phyloP scores from a whole-genome alignment of 1,140 invertebrate species.

The Zaprionus kolodkinae region DNA sequence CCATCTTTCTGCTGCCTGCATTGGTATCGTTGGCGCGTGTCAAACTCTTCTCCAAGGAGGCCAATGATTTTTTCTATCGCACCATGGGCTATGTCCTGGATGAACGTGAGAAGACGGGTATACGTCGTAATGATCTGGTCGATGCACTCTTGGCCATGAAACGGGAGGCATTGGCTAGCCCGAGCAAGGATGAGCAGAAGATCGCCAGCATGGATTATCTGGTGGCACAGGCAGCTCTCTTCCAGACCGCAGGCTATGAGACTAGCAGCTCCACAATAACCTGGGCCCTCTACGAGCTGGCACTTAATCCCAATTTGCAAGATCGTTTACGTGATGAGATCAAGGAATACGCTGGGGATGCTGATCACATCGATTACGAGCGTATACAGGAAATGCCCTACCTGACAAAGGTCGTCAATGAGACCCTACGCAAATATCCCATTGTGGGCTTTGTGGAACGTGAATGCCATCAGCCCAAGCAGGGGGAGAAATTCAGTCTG shows the following conservation, averaged over 20 bases:
- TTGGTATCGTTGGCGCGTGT: conserved; percentile 48
- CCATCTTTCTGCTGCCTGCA: conserved; percentile 83
- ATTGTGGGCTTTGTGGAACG: conserved; percentile 61
- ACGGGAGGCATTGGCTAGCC: conserved; percentile 46
- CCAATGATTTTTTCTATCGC: conserved; percentile 63
- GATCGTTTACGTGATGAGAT: conserved; percentile 88
- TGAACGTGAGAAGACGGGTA: conserved; percentile 64
- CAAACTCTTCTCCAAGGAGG: conserved; percentile 60
- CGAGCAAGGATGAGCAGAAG: conserved; percentile 15
- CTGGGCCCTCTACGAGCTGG: conserved; percentile 88
- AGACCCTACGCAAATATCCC: conserved; percentile 76
- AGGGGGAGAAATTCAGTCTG: conserved; percentile 58
- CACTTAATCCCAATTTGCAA: conserved; percentile 88
- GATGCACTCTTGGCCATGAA: conserved; percentile 84
- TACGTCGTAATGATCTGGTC: conserved; percentile 83
- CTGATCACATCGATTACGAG: conserved; percentile 86
- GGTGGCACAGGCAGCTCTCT: conserved; percentile 88
- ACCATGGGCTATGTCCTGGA: conserved; percentile 73
- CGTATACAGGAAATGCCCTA: conserved; percentile 87
- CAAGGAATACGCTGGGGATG: conserved; percentile 82
- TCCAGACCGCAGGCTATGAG: conserved; percentile 90
- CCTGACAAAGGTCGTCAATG: conserved; percentile 86
- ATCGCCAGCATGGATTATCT: conserved; percentile 77
- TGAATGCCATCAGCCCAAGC: conserved; percentile 48
- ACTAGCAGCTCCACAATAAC: conserved; percentile 89